Base-by-base conservation (phyloP, 2,888 invertebrate species). In the Ypsolopha sequella region DNA sequence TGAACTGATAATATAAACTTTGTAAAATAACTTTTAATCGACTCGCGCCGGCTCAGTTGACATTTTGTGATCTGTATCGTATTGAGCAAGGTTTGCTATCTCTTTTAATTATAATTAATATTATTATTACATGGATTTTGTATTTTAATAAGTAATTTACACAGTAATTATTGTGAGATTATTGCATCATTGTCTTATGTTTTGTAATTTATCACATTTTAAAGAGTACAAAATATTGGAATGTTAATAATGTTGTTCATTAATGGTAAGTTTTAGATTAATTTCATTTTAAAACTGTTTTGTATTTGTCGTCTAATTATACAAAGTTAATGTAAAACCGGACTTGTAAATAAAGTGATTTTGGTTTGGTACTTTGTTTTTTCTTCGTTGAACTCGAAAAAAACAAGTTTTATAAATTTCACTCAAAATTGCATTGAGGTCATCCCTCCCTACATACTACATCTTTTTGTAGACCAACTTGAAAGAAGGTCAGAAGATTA, bases 181-280 rank as follows among this genome's bases (percentile, higher is more conserved):
- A 70, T 70, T 73, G 65, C 75, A 60, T 64, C 68, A 68, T 68
- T 76, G 75, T 77, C 78, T 65, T 73, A 68, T 75, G 78, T 81
- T 84, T 85, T 82, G 80, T 85, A 82, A 84, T 84, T 85, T 85
- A 84, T 84, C 80, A 80, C 81, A 81, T 82, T 84, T 84, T 82
- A 82, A 79, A 84, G 82, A 84, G 84, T 84, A 85, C 81, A 82
- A 85, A 84, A 79, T 85, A 84, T 85, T 80, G 80, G 82, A 80
- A 81, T 80, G 85, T 85, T 48, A 66, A 74, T 80, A 80, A 80
- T 80, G 79, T 85, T 85, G 81, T 82, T 85, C 76, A 67, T 70
- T 82, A 79, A 77, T 76, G 65, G 57, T 82, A 80, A 79, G 80
- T 81, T 84, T 82, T 84, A 82, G 81, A 82, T 66, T 84, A 82